Evolutionary conservation across 2,113 vertebrate genomes (phyloP).

Genomic region (Gadus chalcogrammus): DNA sequence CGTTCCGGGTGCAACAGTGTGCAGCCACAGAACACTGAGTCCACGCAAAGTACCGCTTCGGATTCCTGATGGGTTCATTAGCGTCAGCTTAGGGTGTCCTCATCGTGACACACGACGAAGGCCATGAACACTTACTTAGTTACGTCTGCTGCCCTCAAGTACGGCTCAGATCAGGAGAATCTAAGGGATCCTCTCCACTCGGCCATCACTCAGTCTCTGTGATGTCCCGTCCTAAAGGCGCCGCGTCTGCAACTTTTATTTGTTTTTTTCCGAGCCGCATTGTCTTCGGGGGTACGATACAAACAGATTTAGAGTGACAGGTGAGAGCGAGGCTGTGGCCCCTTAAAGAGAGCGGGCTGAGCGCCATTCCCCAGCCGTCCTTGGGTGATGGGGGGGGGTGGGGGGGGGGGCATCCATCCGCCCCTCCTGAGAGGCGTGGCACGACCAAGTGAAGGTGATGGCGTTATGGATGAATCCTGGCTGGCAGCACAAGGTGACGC

Average conservation of each 20-base stretch:
- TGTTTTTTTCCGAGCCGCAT: slow-evolving; percentile 7
- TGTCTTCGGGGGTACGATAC: slow-evolving; percentile 2
- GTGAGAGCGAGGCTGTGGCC: slow-evolving; percentile 29
- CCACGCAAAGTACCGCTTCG: too few relatives aligned
- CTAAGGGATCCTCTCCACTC: too few relatives aligned
- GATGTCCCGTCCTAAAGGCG: too few relatives aligned
- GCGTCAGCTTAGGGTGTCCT: too few relatives aligned
- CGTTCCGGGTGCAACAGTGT: too few relatives aligned
- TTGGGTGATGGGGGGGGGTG: slow-evolving; percentile 41
- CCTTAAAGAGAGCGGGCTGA: slow-evolving; percentile 42
- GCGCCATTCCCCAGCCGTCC: slow-evolving; percentile 67
- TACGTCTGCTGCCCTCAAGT: too few relatives aligned
- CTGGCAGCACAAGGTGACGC: slow-evolving; percentile 65
- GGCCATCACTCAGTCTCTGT: too few relatives aligned
- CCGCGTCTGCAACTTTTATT: slow-evolving; percentile 6
- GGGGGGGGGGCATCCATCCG: not conserved
- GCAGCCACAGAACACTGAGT: too few relatives aligned
- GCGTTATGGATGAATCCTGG: slow-evolving; percentile 67
- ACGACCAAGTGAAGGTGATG: slow-evolving; percentile 69
- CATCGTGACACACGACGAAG: too few relatives aligned
- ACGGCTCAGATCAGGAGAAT: too few relatives aligned
- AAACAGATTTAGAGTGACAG: slow-evolving; percentile 42
- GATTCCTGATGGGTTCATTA: too few relatives aligned
- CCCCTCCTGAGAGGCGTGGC: slow-evolving; percentile 47
- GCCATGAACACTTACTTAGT: too few relatives aligned